phyloP scores from a whole-genome alignment of 2,888 invertebrate species.

The Macropis europaea region DNA sequence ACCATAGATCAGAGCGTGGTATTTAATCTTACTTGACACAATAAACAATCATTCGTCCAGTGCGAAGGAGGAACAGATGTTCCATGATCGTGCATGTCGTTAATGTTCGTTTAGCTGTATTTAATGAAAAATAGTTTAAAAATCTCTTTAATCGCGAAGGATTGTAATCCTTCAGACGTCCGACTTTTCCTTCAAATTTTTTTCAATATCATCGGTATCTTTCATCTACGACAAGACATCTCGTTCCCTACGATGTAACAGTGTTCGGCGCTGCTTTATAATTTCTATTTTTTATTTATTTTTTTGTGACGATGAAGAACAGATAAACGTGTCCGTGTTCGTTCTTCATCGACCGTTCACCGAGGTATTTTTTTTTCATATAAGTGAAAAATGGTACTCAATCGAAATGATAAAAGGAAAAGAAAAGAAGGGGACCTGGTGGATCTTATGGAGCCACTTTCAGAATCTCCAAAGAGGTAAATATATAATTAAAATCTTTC shows the following conservation, averaged over 20 bases:
- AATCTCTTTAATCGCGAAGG: background rate
- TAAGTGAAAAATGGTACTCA: slow-evolving; percentile 74
- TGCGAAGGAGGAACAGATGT: slow-evolving; percentile 18
- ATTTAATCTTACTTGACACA: slow-evolving; percentile 59
- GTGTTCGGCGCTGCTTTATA: background rate
- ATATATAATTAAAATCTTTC: background rate
- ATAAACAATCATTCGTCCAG: slow-evolving; percentile 53
- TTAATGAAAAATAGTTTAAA: background rate
- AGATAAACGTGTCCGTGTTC: background rate
- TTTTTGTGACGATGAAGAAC: slow-evolving; percentile 27
- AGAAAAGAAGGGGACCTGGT: slow-evolving; percentile 78
- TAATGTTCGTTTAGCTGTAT: background rate
- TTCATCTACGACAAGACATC: background rate
- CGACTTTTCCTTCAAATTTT: background rate
- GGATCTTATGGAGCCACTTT: slow-evolving; percentile 77
- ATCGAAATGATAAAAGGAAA: slow-evolving; percentile 77
- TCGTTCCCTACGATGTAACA: background rate
- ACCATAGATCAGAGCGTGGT: slow-evolving; percentile 53
- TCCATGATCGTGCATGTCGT: background rate
- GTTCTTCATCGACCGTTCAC: slow-evolving; percentile 2
- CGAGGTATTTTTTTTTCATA: slow-evolving; percentile 14
- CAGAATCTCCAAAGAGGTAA: slow-evolving; percentile 77
- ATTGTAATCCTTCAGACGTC: background rate
- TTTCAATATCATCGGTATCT: slow-evolving; percentile 8
- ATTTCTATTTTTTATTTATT: background rate